Evolutionary conservation across 2,113 vertebrate genomes (phyloP), one percentile per base, ranked within the genome.

Genomic region (Dipodomys spectabilis): DNA sequence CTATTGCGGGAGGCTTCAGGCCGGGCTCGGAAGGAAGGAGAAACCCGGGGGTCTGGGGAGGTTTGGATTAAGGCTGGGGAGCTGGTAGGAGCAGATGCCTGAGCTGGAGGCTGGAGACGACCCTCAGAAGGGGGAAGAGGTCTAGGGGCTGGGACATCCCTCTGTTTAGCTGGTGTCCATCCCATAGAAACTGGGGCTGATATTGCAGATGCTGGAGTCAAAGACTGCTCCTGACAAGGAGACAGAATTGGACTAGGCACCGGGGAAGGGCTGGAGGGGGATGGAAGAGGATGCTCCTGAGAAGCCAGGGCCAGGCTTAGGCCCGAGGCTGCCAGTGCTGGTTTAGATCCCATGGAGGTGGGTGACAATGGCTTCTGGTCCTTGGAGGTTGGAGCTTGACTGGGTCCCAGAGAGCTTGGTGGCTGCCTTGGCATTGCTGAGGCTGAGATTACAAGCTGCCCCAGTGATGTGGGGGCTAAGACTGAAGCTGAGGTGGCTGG

Each of bases 11-110:
- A 32, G 65, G 83, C 91, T 77, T 97, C 96, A 1, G 97, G 96
- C n/a, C 96, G 75, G 60, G 96, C 96, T 80, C 97, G 87, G 92
- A 97, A 97, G 39, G 95, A 96, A 7, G 88, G 57, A 62, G 94
- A 96, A 32, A 96, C 32, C 49, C 77, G 23, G 44, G 91, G 73
- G 6, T 93, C 95, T 57, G 73, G 82, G 57, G 94, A 78, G 12
- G 77, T 13, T 78, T 95, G 96, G 22, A 71, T 79, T 23, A 82
- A 78, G 49, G 94, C 80, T 45, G 91, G 87, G 78, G 91, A 39
- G n/a, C 57, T 60, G 2, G 1, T 22, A 69, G 91, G 89, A 74
- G 60, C 57, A 49, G 91, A 23, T 57, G 82, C 69, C 75, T 93
- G 95, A 79, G n/a, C 28, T 8, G 53, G 79, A 71, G 94, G 49